A percentile compares a stretch with the other conserved stretches of the same genome.
Evolutionary conservation across 2,797 vertebrate species (phyloP).

Genomic region (Melopsittacus undulatus): DNA sequence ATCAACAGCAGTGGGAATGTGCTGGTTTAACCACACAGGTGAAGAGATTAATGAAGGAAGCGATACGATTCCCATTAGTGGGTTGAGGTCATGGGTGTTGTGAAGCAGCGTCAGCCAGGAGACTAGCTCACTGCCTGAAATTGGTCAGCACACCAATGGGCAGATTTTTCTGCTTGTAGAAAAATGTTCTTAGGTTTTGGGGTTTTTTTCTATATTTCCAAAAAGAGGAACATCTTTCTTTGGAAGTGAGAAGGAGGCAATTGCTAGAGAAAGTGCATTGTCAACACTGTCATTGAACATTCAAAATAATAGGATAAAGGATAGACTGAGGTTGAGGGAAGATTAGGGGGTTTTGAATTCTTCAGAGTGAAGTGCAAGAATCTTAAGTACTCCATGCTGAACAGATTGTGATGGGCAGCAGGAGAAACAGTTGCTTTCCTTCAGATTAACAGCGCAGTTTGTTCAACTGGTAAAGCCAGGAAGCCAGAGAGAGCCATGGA

Average conservation of each 20-base stretch:
- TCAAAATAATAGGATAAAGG: neutral
- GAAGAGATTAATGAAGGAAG: neutral
- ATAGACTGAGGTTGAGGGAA: neutral
- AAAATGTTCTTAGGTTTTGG: neutral
- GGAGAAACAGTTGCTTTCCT: neutral
- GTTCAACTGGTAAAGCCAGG: neutral
- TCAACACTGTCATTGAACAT: neutral
- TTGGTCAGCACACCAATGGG: neutral
- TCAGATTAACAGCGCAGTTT: neutral
- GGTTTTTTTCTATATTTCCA: neutral
- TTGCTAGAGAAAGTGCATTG: neutral
- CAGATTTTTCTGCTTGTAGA: neutral
- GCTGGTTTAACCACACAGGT: neutral
- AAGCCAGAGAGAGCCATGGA: neutral
- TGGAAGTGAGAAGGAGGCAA: neutral
- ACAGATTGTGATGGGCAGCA: neutral
- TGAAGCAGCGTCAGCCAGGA: neutral
- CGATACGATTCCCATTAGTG: fast-evolving
- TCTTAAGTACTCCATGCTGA: neutral
- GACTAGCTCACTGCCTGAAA: neutral
- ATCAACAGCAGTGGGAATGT: neutral
- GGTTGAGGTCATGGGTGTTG: fast-evolving
- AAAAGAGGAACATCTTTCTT: neutral
- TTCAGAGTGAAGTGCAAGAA: neutral
- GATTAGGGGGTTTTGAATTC: neutral